Evolutionary conservation across 2,888 invertebrate genomes (phyloP).

Genomic region (Oithona nana): DNA sequence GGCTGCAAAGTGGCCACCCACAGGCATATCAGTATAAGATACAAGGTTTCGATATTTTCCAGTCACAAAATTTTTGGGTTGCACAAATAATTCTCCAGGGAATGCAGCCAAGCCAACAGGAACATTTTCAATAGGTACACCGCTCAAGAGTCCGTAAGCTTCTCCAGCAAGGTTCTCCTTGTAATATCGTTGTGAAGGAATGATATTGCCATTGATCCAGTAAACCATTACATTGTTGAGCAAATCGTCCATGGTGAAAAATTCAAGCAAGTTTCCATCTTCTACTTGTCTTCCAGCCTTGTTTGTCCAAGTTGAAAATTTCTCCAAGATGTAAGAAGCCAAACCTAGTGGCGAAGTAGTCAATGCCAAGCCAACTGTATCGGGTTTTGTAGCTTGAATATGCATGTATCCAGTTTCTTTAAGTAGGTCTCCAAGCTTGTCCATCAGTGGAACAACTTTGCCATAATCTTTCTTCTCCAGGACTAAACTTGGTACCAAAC

Average conservation of each 20-base stretch:
- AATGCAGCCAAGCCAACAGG: constrained; percentile 53
- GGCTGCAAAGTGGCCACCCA: constrained; percentile 71
- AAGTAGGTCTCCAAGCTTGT: constrained; percentile 23
- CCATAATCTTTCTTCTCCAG: constrained; percentile 23
- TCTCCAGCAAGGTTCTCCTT: constrained; percentile 33
- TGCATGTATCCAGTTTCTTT: constrained; percentile 40
- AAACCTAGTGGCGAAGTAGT: constrained; percentile 61
- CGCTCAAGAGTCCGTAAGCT: constrained; percentile 25
- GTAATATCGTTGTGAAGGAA: constrained; percentile 53
- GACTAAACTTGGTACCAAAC: constrained; percentile 23
- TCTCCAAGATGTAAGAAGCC: constrained; percentile 74
- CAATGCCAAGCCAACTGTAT: constrained; percentile 55
- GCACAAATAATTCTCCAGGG: constrained; percentile 41
- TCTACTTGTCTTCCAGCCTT: constrained; percentile 30
- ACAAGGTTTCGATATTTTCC: constrained; percentile 45
- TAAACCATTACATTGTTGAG: constrained; percentile 64
- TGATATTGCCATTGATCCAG: constrained; percentile 52
- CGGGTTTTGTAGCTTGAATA: constrained; percentile 69
- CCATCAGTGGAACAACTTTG: constrained; percentile 24
- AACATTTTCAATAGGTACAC: constrained; percentile 44
- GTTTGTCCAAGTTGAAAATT: constrained; percentile 58
- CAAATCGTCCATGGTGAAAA: constrained; percentile 46
- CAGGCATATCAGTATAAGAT: constrained; percentile 41
- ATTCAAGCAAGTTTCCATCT: constrained; percentile 45
- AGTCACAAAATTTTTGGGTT: constrained; percentile 39